A percentile compares a stretch with the other conserved stretches of the same genome.
phyloP scores from a whole-genome alignment of 1,140 invertebrate species.

The Rhopalosiphum maidis region DNA sequence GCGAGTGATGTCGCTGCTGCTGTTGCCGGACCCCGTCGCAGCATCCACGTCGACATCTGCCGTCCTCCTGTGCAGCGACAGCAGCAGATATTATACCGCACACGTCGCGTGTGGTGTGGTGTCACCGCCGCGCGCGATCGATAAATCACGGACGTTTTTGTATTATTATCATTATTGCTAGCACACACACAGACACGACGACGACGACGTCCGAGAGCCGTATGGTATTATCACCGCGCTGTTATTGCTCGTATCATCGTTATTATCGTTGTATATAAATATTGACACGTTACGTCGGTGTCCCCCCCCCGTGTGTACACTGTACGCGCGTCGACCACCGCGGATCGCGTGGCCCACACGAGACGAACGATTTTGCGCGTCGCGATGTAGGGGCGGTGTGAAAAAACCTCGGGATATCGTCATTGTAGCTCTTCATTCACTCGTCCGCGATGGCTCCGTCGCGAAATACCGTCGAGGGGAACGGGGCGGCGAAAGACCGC shows the following conservation, averaged over 20 bases:
- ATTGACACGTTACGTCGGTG: slow-evolving; percentile 19
- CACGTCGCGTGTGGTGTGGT: background rate
- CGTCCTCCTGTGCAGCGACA: background rate
- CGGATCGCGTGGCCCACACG: background rate
- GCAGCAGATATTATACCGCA: background rate
- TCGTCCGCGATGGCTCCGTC: background rate
- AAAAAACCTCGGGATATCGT: background rate
- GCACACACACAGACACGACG: background rate
- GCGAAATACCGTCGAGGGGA: background rate
- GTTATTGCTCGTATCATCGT: background rate
- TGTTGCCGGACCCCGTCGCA: background rate
- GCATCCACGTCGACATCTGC: slow-evolving; percentile 38
- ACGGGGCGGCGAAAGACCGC: background rate
- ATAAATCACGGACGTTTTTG: slow-evolving; percentile 47
- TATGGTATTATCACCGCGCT: background rate
- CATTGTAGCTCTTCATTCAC: too few species aligned
- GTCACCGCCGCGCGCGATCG: background rate
- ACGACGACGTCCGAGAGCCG: background rate
- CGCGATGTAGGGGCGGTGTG: background rate
- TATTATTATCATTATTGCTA: background rate
- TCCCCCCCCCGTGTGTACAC: background rate
- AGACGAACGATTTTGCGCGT: background rate
- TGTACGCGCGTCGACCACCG: background rate
- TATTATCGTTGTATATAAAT: background rate
- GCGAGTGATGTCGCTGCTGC: background rate